Evolutionary conservation across 1,140 invertebrate genomes (phyloP).

Genomic region (Scaptomyza hsui): DNA sequence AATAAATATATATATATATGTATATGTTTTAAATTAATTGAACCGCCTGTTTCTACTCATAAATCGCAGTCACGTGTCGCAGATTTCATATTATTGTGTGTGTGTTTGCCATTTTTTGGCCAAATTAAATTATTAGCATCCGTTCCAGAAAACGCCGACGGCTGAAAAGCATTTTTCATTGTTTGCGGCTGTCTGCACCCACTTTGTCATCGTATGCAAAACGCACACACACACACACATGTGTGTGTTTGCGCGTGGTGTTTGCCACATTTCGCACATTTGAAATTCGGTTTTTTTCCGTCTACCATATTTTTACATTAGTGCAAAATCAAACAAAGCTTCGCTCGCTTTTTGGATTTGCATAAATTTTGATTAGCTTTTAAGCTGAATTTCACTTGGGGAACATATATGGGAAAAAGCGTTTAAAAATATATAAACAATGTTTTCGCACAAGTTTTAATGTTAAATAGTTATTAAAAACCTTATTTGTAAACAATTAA

Average conservation of each 20-base stretch:
- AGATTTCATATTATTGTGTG: constrained; percentile 21
- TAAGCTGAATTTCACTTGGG: constrained; percentile 18
- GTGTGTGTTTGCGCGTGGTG: constrained; percentile 10
- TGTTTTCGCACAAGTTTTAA: no score
- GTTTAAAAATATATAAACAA: background rate
- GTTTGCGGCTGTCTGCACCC: constrained; percentile 77
- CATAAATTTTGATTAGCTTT: constrained; percentile 70
- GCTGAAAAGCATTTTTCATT: constrained; percentile 73
- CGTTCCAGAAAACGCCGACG: constrained; percentile 43
- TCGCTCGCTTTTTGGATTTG: constrained; percentile 67
- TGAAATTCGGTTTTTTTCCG: constrained; percentile 75
- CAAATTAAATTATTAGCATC: constrained; percentile 68
- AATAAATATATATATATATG: constrained; percentile 54
- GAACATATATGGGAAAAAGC: constrained; percentile 1
- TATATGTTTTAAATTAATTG: constrained; percentile 61
- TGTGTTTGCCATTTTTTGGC: constrained; percentile 35
- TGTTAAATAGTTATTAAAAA: no score
- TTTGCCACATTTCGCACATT: constrained; percentile 66
- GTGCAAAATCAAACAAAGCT: constrained; percentile 59
- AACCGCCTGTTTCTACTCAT: constrained; percentile 52
- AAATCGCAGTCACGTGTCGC: constrained; percentile 75
- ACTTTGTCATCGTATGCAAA: constrained; percentile 74
- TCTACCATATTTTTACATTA: constrained; percentile 74
- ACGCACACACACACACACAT: constrained; percentile 17
- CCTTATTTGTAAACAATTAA: no score